Conservation (phyloP, 2,113 vertebrate genomes). For the Chelonoidis abingdonii region DNA sequence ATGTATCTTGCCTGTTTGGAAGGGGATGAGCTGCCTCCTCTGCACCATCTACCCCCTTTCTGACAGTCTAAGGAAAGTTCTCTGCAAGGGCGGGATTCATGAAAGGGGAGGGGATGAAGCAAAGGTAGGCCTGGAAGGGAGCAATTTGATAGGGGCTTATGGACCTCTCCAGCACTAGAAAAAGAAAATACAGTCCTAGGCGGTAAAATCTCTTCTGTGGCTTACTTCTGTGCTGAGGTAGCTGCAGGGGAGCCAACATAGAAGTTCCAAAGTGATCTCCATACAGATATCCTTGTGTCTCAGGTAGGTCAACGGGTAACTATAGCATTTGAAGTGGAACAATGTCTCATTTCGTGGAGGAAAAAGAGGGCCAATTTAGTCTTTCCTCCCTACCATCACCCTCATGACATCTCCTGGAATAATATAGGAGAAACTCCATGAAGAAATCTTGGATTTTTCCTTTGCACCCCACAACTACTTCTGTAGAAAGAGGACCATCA, state of each 20-base stretch:
- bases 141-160: neutral
- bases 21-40: neutral
- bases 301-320: neutral
- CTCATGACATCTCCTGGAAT: neutral
- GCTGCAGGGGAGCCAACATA: neutral
- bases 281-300: neutral
- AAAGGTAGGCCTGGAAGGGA: neutral
- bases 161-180: neutral
- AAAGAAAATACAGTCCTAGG: neutral
- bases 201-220: rapidly evolving
- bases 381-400: neutral
- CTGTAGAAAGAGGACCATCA: neutral
- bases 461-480: neutral
- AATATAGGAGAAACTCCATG: neutral
- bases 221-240: neutral
- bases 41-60: neutral
- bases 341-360: neutral
- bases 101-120: neutral
- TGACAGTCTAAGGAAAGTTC: neutral
- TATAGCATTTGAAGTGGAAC: neutral
- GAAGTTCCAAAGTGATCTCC: neutral
- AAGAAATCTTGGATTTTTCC: neutral
- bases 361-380: rapidly evolving
- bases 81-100: neutral
- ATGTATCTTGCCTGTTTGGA: neutral